These are phyloP conservation scores for Miltochrista miniata DNA, from an alignment of 2,888 invertebrate species.

Conservation along the genomic window DNA sequence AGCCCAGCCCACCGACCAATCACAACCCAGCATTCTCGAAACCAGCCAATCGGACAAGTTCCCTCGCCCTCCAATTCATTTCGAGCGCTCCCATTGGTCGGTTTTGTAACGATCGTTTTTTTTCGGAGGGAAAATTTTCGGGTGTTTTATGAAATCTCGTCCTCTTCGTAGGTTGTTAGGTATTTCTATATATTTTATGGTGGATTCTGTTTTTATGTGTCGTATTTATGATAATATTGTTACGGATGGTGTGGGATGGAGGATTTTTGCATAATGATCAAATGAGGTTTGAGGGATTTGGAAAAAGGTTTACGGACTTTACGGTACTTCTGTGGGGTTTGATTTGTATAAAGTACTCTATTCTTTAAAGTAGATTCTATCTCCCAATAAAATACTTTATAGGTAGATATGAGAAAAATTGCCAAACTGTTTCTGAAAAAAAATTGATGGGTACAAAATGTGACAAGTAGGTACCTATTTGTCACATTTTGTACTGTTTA, in stretches of 20 bases:
- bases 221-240: slow-evolving; percentile 75
- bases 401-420: too few species aligned
- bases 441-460: too few species aligned
- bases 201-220: slow-evolving; percentile 68
- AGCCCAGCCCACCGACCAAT: slow-evolving; percentile 71
- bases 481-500: too few species aligned
- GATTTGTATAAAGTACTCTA: background rate
- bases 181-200: slow-evolving; percentile 57
- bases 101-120: slow-evolving; percentile 67
- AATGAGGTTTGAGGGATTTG: slow-evolving; percentile 36
- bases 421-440: too few species aligned
- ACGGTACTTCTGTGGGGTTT: background rate
- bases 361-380: too few species aligned
- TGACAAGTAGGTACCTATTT: too few species aligned
- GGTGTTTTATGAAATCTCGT: slow-evolving; percentile 74
- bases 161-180: slow-evolving; percentile 48
- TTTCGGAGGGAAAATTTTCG: slow-evolving; percentile 74
- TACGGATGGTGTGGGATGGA: slow-evolving; percentile 55
- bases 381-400: too few species aligned
- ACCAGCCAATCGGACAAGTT: slow-evolving; percentile 65
- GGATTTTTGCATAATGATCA: slow-evolving; percentile 72
- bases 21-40: slow-evolving; percentile 43
- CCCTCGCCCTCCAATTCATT: slow-evolving; percentile 62
- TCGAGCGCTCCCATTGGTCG: slow-evolving; percentile 59
- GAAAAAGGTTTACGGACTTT: slow-evolving; percentile 9